Conservation (phyloP, 2,113 vertebrate genomes). For the Pluvianellus socialis region DNA sequence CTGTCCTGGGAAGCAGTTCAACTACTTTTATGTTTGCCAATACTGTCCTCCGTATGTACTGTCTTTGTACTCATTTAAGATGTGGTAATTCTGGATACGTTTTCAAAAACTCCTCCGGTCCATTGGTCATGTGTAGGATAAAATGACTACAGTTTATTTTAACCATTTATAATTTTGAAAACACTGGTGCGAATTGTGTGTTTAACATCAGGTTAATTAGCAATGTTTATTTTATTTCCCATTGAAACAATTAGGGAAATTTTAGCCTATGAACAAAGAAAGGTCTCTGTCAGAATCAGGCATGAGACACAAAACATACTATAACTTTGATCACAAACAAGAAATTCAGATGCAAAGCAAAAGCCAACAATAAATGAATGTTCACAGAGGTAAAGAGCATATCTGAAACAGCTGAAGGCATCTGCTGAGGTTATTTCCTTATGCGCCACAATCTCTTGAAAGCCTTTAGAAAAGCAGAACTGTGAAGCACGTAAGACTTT, state of each 20-base stretch:
- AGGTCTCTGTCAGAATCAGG: background rate
- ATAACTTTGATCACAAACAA: background rate
- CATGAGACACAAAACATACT: background rate
- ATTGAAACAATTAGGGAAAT: background rate
- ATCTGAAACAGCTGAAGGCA: background rate
- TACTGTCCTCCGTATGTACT: slow-evolving; percentile 73
- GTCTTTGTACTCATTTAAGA: background rate
- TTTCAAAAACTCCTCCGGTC: background rate
- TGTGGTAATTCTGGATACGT: fast-evolving
- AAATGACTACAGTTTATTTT: background rate
- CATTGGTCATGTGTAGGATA: background rate
- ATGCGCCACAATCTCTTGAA: background rate
- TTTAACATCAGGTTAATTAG: background rate
- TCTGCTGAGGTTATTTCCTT: background rate
- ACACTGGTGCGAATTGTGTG: fast-evolving
- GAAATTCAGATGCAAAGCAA: background rate
- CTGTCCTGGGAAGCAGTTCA: background rate
- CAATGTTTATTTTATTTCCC: background rate
- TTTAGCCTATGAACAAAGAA: background rate
- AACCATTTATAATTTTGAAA: background rate
- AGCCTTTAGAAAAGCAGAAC: background rate
- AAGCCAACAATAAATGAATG: background rate
- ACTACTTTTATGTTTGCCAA: slow-evolving; percentile 75
- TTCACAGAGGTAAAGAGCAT: background rate
- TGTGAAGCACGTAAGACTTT: background rate